Evolutionary conservation across 2,888 invertebrate species (phyloP), one percentile per base, ranked within the genome.

Genomic region (Clusia tigrina): DNA sequence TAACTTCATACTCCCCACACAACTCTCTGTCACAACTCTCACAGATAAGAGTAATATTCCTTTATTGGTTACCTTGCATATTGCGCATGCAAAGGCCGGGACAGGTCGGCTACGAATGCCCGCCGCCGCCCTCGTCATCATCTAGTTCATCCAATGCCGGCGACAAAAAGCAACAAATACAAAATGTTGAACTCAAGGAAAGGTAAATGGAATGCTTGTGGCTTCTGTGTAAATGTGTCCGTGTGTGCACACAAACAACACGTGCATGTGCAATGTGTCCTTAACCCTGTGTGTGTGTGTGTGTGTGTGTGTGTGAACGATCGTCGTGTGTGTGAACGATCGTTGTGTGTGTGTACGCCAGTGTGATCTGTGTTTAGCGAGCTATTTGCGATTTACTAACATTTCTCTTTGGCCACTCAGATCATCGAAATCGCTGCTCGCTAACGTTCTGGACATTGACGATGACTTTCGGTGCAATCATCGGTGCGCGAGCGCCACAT

Each of bases 11-110:
- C 76, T n/a, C n/a, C 72, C 71, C 72, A 78, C 75, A 73, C 78
- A 72, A n/a, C 74, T 76, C 74, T 71, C 71, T 78, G 75, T 77
- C 71, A 76, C 68, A 71, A 73, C 71, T 46, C 64, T 67, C 67
- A 67, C 86, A 95, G 95, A 91, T 95, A 80, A 92, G 91, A 84
- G 89, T 92, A 79, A 90, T 97, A 83, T 95, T 99, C 86, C 90
- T 98, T 81, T 93, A 94, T 85, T 98, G 98, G 96, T 88, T 99
- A 85, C 98, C 98, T 78, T 96, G 96, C 90, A 86, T 97, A 78
- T 88, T 98, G 83, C 90, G 97, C 80, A 98, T 99, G 98, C 91
- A 91, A 79, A 87, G 89, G 81, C 89, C 90, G 71, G 89, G 88
- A 78, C 86, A 89, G 81, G 85, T 82, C 70, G 86, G 86, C 69